These are phyloP conservation scores for Ivindomyrus marchei DNA, from an alignment of 2,113 vertebrate species.

Conservation along the genomic window DNA sequence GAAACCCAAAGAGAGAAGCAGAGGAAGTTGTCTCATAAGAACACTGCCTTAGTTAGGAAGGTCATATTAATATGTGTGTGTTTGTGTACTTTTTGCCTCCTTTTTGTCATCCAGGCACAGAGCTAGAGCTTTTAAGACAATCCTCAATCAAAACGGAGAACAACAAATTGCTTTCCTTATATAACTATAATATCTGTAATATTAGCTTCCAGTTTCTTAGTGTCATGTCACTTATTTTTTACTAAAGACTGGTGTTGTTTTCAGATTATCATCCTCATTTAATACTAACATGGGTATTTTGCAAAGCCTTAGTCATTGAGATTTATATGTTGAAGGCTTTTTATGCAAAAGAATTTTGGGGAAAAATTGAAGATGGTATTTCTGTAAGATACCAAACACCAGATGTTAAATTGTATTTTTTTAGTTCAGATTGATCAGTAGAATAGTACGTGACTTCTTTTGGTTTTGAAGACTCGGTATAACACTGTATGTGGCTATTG, in stretches of 20 bases:
- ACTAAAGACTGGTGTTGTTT: neutral
- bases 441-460: neutral
- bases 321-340: neutral
- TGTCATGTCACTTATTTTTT: neutral
- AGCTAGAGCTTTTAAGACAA: slow-evolving; percentile 20
- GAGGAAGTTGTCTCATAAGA: neutral
- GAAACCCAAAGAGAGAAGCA: neutral
- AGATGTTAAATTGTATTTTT: neutral
- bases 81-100: neutral
- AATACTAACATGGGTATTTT: neutral
- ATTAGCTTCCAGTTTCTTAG: slow-evolving; percentile 15
- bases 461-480: neutral
- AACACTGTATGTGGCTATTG: neutral
- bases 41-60: neutral
- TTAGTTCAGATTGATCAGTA: neutral
- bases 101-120: slow-evolving; percentile 45
- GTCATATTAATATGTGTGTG: neutral
- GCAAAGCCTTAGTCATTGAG: neutral
- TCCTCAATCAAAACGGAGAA: slow-evolving; percentile 21
- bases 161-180: neutral
- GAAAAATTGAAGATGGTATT: neutral
- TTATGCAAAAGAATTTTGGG: neutral
- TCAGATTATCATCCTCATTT: neutral
- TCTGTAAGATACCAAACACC: neutral
- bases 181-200: slow-evolving; percentile 16